Evolutionary conservation across 2,797 vertebrate genomes (phyloP).

Genomic region (Gymnodraco acuticeps): DNA sequence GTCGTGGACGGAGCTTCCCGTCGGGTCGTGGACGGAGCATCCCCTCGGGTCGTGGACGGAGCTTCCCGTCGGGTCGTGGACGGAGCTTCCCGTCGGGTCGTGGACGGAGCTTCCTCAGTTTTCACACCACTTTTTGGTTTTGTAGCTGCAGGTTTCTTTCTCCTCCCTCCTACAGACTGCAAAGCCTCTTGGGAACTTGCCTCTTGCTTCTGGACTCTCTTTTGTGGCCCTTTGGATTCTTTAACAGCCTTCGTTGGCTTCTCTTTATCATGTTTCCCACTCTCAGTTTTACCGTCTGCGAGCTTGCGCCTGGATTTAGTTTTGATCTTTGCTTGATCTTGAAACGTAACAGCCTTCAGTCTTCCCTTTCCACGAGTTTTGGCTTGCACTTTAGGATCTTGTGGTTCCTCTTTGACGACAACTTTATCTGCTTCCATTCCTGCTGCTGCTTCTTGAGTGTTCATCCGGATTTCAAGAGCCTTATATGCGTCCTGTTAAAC

Average conservation of each 20-base stretch:
- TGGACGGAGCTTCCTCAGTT: background rate
- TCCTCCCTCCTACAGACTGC: background rate
- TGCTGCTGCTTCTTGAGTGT: background rate
- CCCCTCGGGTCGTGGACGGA: no score
- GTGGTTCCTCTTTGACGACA: background rate
- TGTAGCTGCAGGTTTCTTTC: background rate
- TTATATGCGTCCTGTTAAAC: conserved; percentile 44
- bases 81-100: background rate
- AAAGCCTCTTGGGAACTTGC: background rate
- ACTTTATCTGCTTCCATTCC: background rate
- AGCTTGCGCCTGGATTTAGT: no score
- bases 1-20: no score
- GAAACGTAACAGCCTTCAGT: background rate
- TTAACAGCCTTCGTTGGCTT: background rate
- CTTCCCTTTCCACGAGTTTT: background rate
- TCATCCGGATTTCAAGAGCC: conserved; percentile 15
- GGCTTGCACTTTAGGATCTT: background rate
- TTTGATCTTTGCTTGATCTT: background rate
- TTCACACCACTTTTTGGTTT: background rate
- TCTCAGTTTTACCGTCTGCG: background rate
- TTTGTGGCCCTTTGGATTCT: background rate
- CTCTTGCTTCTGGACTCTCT: background rate
- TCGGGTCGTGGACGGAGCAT: no score
- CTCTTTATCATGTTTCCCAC: background rate
- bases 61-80: no score